A percentile compares a stretch with the other conserved stretches of the same genome.
Evolutionary conservation across 92 coral and sea anemone species (phyloP).

Genomic region (Siderastrea siderea): DNA sequence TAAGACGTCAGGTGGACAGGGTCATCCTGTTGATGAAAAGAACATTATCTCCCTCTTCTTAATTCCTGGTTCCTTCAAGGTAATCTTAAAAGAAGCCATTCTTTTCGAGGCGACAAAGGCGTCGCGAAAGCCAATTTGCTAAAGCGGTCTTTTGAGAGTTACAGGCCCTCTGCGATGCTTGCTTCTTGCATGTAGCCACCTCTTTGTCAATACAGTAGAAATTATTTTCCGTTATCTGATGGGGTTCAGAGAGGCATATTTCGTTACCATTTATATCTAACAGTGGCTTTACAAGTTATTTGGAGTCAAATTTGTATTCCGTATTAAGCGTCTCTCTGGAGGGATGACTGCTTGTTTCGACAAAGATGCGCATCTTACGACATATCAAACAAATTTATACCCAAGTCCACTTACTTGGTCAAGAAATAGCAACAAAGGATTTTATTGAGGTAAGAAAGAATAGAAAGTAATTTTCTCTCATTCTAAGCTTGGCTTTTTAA

Average conservation of each 20-base stretch:
- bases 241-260: neutral
- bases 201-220: neutral
- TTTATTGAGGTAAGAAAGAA: neutral
- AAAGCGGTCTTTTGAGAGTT: too few relatives aligned
- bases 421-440: constrained; percentile 9
- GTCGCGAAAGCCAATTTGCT: too few relatives aligned
- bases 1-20: neutral
- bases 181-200: neutral
- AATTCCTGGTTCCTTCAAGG: too few relatives aligned
- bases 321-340: neutral
- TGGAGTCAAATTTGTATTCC: neutral
- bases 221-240: neutral
- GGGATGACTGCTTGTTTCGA: neutral
- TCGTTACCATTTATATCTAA: too few relatives aligned
- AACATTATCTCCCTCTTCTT: neutral
- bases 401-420: constrained; percentile 23
- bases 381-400: neutral
- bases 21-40: neutral
- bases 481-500: too few relatives aligned
- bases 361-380: neutral
- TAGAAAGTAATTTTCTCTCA: too few relatives aligned
- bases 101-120: too few relatives aligned
- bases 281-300: neutral
- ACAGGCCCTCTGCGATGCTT: too few relatives aligned
- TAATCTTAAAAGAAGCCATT: too few relatives aligned